These are phyloP conservation scores for Stenolophus ochropezus DNA, from an alignment of 2,888 invertebrate genomes.

Conservation along the genomic window DNA sequence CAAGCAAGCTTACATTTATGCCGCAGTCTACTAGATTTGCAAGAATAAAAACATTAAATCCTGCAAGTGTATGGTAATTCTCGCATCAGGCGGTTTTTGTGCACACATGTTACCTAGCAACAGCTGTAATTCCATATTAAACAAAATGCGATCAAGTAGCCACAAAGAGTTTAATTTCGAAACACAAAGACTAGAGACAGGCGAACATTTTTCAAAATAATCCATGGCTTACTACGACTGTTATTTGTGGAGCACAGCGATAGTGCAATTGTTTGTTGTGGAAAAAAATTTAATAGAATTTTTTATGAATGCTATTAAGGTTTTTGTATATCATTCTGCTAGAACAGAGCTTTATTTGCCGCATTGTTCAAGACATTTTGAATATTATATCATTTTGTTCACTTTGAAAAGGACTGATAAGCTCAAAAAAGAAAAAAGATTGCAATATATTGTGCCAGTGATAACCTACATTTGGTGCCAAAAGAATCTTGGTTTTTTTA, in stretches of 20 bases:
- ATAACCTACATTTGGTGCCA: background rate
- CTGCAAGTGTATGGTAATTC: background rate
- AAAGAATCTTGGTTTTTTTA: background rate
- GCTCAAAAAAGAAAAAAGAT: background rate
- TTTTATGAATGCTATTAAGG: background rate
- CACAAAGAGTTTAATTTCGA: background rate
- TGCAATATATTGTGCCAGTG: background rate
- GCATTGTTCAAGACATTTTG: background rate
- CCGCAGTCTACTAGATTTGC: background rate
- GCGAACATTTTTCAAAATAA: background rate
- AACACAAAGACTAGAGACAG: background rate
- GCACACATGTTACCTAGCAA: slow-evolving; percentile 9
- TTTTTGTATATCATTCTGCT: background rate
- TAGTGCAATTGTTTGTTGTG: background rate
- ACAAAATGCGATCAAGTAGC: background rate
- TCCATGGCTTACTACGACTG: background rate
- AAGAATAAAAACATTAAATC: background rate
- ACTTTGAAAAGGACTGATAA: background rate
- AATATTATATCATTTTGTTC: background rate
- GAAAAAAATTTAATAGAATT: background rate
- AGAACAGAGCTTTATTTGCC: background rate
- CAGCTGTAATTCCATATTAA: slow-evolving; percentile 6
- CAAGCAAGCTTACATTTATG: background rate
- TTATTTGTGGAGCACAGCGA: background rate
- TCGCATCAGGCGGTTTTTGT: background rate